Evolutionary conservation across 2,113 vertebrate species (phyloP).

Genomic region (Psilopsiagon aymara): DNA sequence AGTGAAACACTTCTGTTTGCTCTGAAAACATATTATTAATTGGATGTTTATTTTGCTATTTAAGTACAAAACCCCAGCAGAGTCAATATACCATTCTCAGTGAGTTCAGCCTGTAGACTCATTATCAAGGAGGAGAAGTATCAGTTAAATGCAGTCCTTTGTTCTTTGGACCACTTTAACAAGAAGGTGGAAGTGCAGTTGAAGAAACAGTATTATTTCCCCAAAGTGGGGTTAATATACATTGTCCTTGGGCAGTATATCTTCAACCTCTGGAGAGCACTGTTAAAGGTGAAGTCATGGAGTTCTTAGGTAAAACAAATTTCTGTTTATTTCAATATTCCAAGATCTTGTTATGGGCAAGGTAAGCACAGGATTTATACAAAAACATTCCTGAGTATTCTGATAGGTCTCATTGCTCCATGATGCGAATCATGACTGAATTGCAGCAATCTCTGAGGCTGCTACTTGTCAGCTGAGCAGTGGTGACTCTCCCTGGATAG

Average conservation of each 20-base stretch:
- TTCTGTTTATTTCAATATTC: background rate
- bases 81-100: slow-evolving; percentile 13
- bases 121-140: slow-evolving; percentile 1
- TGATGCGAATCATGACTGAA: rapidly evolving
- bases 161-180: background rate
- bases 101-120: background rate
- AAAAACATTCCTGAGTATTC: background rate
- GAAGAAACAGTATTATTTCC: rapidly evolving
- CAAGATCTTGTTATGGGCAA: background rate
- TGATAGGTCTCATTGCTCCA: background rate
- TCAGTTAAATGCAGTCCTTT: background rate
- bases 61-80: slow-evolving; percentile 1
- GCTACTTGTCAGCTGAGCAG: background rate
- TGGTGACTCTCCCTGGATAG: rapidly evolving
- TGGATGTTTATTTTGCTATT: background rate
- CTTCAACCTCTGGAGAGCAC: background rate
- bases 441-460: background rate
- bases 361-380: background rate
- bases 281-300: background rate
- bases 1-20: background rate
- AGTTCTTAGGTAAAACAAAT: background rate
- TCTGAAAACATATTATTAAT: slow-evolving; percentile 31
- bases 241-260: background rate
- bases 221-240: background rate
- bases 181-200: background rate